Conservation (phyloP, 2,797 vertebrate genomes). For the Galago senegalensis region DNA sequence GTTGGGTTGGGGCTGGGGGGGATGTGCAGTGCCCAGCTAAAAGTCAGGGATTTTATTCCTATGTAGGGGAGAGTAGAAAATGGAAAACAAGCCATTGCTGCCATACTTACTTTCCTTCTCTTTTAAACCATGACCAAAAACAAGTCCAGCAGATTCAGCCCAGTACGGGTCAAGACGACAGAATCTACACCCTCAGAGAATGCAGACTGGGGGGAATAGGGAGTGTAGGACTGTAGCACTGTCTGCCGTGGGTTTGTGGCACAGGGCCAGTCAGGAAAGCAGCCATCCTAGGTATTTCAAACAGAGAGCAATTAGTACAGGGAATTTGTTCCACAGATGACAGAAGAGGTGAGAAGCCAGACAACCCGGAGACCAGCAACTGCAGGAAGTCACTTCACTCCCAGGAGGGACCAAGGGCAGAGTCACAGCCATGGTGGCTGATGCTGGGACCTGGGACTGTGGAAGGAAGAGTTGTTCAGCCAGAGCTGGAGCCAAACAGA, state of each 20-base stretch:
- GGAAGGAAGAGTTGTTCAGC: neutral
- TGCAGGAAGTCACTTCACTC: neutral
- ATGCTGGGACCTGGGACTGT: neutral
- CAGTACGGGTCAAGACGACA: neutral
- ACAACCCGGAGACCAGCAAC: neutral
- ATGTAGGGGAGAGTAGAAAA: neutral
- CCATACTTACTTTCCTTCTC: neutral
- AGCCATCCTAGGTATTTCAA: neutral
- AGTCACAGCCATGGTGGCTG: neutral
- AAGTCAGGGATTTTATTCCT: neutral
- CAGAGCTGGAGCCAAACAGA: neutral
- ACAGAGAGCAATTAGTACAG: neutral
- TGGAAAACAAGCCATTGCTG: neutral
- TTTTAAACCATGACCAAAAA: neutral
- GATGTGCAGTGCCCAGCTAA: too few species aligned
- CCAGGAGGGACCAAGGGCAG: neutral
- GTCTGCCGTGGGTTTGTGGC: neutral
- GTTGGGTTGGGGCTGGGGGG: neutral
- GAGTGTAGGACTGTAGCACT: neutral
- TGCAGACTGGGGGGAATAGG: neutral
- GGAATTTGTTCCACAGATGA: neutral
- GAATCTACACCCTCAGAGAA: neutral
- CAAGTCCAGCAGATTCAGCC: neutral
- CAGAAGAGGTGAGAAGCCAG: neutral
- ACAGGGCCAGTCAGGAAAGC: neutral